Base-by-base conservation (phyloP, 2,113 vertebrate genomes). In the Mus spicilegus region DNA sequence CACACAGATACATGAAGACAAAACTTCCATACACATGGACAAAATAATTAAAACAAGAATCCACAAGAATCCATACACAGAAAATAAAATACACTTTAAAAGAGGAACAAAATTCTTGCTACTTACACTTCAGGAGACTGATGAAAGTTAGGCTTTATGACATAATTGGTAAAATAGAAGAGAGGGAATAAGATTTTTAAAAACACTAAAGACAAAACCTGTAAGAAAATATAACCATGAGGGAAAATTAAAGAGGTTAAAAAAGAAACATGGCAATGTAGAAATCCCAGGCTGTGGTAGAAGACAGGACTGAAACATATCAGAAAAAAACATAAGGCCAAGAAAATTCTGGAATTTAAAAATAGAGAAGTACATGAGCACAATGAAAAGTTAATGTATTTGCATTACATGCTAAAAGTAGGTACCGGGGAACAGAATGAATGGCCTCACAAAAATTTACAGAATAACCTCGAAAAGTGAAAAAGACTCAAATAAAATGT, bases 281-380 rank as follows among this genome's bases (percentile, higher is more conserved):
- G 42, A 91, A 91, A 89, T 88, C 1, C 16, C 22, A 96, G 73
- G 80, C 42, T 81, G 54, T 49, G 9, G 14, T 9, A 63, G 30
- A 95, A 56, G 61, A 88, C 26, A 91, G 51, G 26, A 75, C 54
- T 86, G 3, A 70, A 42, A 93, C 90, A 94, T 86, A 17, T 51
- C 30, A 80, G 65, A 86, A 42, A 81, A 91, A 91, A 93, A 51
- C 86, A 86, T 61, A 49, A 95, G 56, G 19, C 84, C 77, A 70
- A 75, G 39, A 77, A 5, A n/a, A 65, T 75, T 75, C 20, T 76
- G 78, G 26, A 69, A 65, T 73, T 51, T 91, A 58, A 75, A 91
- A 93, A 75, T 69, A 93, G 26, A 73, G 51, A 75, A 63, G 14
- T 39, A 90, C 36, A 84, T 87, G 33, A 93, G 28, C 84, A 86